phyloP scores from a whole-genome alignment of 2,113 vertebrate species.

The Probosciger aterrimus region DNA sequence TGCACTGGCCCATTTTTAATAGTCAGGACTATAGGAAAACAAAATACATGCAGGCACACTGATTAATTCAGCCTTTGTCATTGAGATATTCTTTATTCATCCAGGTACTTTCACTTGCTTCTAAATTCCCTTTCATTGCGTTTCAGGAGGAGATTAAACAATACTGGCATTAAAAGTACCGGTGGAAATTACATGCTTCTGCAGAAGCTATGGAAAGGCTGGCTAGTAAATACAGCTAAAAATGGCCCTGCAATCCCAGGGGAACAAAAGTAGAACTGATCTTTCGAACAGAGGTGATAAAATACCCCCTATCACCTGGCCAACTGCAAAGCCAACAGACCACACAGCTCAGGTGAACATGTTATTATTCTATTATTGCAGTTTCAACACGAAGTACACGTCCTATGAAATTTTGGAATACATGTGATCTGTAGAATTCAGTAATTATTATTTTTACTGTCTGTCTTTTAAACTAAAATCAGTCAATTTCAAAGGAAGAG shows the following conservation, averaged over 20 bases:
- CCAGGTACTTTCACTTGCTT: background rate
- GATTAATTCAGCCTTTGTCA: background rate
- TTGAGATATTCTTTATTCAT: background rate
- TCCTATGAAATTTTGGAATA: background rate
- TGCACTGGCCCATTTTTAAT: background rate
- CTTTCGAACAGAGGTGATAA: constrained; percentile 3
- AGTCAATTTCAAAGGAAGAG: background rate
- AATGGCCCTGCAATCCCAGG: background rate
- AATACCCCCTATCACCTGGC: background rate
- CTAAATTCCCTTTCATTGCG: background rate
- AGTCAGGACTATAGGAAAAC: constrained; percentile 1
- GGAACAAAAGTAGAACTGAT: background rate
- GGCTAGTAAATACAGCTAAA: background rate
- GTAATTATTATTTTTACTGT: background rate
- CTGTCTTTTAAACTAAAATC: background rate
- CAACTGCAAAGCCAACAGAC: background rate
- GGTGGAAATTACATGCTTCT: background rate
- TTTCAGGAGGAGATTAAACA: background rate
- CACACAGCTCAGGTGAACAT: background rate
- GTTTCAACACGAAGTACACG: background rate
- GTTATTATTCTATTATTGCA: background rate
- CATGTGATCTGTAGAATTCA: background rate
- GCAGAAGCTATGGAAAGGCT: background rate
- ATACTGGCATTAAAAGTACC: background rate
- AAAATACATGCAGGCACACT: background rate